phyloP scores from a whole-genome alignment of 2,113 vertebrate species.

The Eptesicus fuscus region DNA sequence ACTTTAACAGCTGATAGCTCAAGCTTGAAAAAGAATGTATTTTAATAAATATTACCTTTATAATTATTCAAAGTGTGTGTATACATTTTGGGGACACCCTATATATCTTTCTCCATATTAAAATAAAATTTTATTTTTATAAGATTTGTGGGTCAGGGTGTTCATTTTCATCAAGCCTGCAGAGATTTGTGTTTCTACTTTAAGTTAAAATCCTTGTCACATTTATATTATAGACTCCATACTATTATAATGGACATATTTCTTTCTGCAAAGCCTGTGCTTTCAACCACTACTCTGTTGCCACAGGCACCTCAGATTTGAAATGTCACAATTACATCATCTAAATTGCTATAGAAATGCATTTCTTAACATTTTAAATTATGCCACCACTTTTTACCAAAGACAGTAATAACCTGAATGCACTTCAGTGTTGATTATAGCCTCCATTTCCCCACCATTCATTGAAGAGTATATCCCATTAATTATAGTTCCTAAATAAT shows the following conservation, averaged over 20 bases:
- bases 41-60: no score
- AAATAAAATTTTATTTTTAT: slow-evolving; percentile 5
- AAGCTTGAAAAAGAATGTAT: no score
- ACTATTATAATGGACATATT: neutral
- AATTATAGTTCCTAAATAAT: neutral
- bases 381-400: neutral
- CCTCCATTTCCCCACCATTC: neutral
- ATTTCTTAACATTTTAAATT: neutral
- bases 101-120: neutral
- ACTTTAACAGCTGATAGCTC: no score
- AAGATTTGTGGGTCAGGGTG: neutral
- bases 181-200: neutral
- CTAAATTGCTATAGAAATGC: neutral
- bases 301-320: neutral
- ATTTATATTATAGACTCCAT: neutral
- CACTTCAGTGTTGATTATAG: neutral
- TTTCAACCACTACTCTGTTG: neutral
- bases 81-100: no score
- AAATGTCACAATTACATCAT: neutral
- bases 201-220: neutral
- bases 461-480: neutral
- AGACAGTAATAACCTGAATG: neutral
- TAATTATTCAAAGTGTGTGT: no score
- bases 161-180: neutral
- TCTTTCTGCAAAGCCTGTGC: neutral